Evolutionary conservation across 2,888 invertebrate species (phyloP).

Genomic region (Electrophaes corylata): DNA sequence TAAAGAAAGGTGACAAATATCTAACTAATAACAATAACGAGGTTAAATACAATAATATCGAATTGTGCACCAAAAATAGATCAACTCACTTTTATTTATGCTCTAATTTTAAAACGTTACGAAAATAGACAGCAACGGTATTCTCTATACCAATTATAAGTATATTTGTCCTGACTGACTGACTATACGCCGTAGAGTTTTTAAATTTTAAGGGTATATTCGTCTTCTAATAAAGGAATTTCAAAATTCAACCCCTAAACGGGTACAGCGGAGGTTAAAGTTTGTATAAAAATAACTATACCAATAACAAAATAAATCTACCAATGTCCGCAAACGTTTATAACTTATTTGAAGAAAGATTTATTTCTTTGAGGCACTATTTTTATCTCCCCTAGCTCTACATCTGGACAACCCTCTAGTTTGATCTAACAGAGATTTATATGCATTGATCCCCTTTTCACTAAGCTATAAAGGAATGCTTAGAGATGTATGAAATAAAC

Average conservation of each 20-base stretch:
- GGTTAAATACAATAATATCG: neutral
- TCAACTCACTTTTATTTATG: neutral
- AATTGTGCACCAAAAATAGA: neutral
- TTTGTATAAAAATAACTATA: no score
- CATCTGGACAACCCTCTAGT: conserved; percentile 40
- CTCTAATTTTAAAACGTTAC: conserved; percentile 8
- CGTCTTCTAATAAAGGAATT: no score
- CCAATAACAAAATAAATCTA: conserved; percentile 8
- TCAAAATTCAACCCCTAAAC: no score
- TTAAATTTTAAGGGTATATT: no score
- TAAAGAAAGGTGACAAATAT: neutral
- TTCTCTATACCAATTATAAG: neutral
- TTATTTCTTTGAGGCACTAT: conserved; percentile 31
- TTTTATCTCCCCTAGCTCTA: conserved; percentile 35
- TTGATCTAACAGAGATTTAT: conserved; percentile 64
- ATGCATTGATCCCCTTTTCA: conserved; percentile 32
- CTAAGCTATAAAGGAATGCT: conserved; percentile 5
- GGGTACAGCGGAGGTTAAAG: no score
- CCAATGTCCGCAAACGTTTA: conserved; percentile 1
- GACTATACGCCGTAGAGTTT: no score
- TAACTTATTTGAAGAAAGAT: conserved; percentile 11
- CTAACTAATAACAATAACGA: neutral
- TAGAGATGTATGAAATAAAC: neutral
- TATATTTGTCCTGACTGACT: no score
- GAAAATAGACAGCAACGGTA: neutral